Conservation (phyloP, 2,113 vertebrate species). For the Pimephales promelas region DNA sequence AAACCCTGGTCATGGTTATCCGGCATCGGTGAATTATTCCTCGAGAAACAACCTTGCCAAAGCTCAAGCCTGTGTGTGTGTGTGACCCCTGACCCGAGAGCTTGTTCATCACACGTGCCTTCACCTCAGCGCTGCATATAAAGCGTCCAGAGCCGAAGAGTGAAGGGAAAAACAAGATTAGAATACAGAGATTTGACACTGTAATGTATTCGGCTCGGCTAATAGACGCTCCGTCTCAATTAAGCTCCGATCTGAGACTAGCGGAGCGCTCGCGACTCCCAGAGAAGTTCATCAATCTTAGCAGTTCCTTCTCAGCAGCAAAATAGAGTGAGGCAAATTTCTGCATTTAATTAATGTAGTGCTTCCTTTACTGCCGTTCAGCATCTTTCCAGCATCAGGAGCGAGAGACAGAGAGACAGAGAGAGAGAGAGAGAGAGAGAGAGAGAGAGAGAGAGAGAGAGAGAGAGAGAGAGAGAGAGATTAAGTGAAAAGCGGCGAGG, state of each 20-base stretch:
- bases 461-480: conserved; percentile 21
- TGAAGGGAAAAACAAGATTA: conserved; percentile 64
- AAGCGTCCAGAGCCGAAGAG: conserved; percentile 21
- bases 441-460: conserved; percentile 33
- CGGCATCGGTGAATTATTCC: not conserved
- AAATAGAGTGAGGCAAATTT: conserved; percentile 79
- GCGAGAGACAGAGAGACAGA: not conserved
- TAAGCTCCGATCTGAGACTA: conserved; percentile 77
- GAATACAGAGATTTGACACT: conserved; percentile 73
- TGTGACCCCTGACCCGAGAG: not conserved
- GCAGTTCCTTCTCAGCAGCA: conserved; percentile 67
- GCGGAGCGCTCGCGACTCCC: conserved; percentile 69
- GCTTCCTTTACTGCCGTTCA: conserved; percentile 75
- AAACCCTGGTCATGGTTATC: not conserved
- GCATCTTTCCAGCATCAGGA: conserved; percentile 73
- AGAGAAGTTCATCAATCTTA: conserved; percentile 78
- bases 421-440: conserved; percentile 27
- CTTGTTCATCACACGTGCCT: conserved; percentile 19
- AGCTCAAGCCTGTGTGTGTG: not conserved
- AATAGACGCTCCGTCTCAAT: conserved; percentile 80
- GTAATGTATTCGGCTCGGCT: conserved; percentile 73
- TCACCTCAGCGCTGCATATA: conserved; percentile 20
- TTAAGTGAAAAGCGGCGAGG: conserved; percentile 50
- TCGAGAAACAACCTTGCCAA: not conserved
- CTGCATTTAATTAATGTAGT: conserved; percentile 81